Evolutionary conservation across 92 coral and sea anemone genomes (phyloP).

Genomic region (Palythoa caribaeorum): DNA sequence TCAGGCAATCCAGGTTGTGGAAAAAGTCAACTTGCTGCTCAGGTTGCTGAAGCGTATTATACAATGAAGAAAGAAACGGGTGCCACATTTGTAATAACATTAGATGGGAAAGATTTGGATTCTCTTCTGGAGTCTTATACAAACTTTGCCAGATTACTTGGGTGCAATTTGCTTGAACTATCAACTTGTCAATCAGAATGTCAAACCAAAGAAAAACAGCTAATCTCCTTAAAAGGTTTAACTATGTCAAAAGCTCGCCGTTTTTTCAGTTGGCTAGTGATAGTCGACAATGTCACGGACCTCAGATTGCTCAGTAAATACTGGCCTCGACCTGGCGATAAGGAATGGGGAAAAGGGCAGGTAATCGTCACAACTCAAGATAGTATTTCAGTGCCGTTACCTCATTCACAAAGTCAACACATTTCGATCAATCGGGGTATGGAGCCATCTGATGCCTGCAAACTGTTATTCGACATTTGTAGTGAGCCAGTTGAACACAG

Average conservation of each 20-base stretch:
- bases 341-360: slow-evolving; percentile 42
- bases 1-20: slow-evolving; percentile 69
- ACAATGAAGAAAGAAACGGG: neutral
- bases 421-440: no score
- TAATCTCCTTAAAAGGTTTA: slow-evolving; percentile 34
- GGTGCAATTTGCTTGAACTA: slow-evolving; percentile 30
- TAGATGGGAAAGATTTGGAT: slow-evolving; percentile 47
- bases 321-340: slow-evolving; percentile 49
- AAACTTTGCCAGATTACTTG: slow-evolving; percentile 45
- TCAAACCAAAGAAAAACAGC: slow-evolving; percentile 9
- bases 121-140: slow-evolving; percentile 51
- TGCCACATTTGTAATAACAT: slow-evolving; percentile 54
- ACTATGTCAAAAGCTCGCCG: slow-evolving; percentile 28
- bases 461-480: no score
- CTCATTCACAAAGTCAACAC: no score
- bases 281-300: slow-evolving; percentile 57
- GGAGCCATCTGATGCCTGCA: no score
- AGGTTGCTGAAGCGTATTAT: slow-evolving; percentile 18
- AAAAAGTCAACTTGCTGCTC: slow-evolving; percentile 29
- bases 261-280: slow-evolving; percentile 58
- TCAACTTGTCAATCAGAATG: neutral
- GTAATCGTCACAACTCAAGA: neutral
- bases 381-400: no score
- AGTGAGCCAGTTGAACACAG: no score
- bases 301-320: neutral